Percentiles rank a stretch among this genome's conserved stretches.
These are phyloP conservation scores for Ceyx erithaca DNA, from an alignment of 2,797 vertebrate genomes.

Conservation along the genomic window DNA sequence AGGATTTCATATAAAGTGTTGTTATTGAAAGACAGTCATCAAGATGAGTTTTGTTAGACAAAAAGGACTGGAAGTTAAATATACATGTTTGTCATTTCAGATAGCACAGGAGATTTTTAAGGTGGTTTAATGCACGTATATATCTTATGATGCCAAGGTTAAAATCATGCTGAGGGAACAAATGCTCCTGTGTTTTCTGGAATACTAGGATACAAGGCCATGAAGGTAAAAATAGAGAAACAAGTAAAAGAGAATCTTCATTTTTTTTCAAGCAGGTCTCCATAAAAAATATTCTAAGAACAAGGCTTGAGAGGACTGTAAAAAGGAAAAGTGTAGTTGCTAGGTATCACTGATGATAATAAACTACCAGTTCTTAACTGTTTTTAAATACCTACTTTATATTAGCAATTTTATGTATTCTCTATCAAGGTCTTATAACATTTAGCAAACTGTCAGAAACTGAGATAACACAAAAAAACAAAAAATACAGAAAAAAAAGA, in stretches of 20 bases:
- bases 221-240: background rate
- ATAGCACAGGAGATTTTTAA: background rate
- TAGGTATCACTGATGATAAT: background rate
- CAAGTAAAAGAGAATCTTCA: background rate
- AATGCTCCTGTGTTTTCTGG: background rate
- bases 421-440: background rate
- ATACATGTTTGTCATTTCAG: background rate
- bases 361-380: background rate
- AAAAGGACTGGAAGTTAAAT: background rate
- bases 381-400: background rate
- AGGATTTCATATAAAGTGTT: constrained; percentile 6
- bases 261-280: background rate
- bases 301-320: background rate
- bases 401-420: background rate
- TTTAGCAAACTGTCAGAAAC: background rate
- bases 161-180: background rate
- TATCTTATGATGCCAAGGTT: background rate
- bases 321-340: background rate
- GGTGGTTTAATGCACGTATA: background rate
- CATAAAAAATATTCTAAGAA: background rate
- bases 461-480: background rate
- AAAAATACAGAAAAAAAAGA: background rate
- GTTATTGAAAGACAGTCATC: constrained; percentile 12
- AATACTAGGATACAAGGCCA: background rate
- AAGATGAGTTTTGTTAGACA: constrained; percentile 15